Conservation (phyloP, 2,888 invertebrate genomes). For the Agrochola litura region DNA sequence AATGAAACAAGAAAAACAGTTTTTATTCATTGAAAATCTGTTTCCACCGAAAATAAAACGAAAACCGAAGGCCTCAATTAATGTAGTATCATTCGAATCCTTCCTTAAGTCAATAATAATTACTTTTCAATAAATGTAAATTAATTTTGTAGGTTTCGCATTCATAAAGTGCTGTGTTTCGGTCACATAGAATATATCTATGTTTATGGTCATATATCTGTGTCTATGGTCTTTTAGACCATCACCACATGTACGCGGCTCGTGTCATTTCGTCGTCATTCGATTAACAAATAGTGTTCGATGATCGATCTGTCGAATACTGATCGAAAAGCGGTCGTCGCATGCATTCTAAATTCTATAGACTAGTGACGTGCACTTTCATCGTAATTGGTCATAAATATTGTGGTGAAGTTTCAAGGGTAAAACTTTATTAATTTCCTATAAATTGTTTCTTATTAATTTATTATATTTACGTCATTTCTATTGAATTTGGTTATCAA, state of each 20-base stretch:
- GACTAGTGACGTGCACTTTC: conserved; percentile 46
- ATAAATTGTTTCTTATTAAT: conserved; percentile 13
- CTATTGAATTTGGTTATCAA: conserved; percentile 16
- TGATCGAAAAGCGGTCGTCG: conserved; percentile 56
- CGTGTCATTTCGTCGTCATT: conserved; percentile 51
- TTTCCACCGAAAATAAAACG: conserved; percentile 7
- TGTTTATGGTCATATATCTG: conserved; percentile 1
- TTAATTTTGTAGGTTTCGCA: conserved; percentile 22
- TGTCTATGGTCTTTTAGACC: conserved; percentile 13
- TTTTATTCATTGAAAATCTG: not conserved
- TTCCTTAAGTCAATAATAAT: conserved; percentile 18
- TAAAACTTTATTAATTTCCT: conserved; percentile 28
- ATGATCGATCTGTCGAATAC: conserved; percentile 61
- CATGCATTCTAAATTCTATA: conserved; percentile 51
- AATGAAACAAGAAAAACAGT: not conserved
- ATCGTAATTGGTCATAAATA: conserved; percentile 24
- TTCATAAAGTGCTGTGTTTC: conserved; percentile 35
- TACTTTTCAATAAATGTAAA: conserved; percentile 14
- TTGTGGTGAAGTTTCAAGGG: conserved; percentile 22
- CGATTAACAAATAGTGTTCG: conserved; percentile 57
- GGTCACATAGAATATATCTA: not conserved
- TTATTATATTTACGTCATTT: conserved; percentile 28
- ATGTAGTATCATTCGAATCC: conserved; percentile 15
- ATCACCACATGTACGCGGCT: conserved; percentile 45
- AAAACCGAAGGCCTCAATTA: not conserved